Evolutionary conservation across 2,113 vertebrate species (phyloP), one percentile per base, ranked within the genome.

Genomic region (Pungitius pungitius): DNA sequence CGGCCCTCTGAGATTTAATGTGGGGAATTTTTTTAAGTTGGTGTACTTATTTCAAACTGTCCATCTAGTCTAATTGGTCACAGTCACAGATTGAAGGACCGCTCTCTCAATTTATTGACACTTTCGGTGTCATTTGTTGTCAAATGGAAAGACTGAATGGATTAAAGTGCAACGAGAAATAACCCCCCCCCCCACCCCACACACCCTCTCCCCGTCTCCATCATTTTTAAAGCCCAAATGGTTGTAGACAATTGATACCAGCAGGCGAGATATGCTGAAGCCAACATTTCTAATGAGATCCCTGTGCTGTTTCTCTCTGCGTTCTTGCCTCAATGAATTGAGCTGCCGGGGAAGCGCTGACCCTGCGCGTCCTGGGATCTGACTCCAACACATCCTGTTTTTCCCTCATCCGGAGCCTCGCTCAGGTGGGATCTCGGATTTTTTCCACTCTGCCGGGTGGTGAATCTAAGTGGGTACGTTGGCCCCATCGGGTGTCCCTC

Each of bases 391-490:
- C 30, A 45, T 10, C 24, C n/a, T 37, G n/a, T 59, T 66, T 67
- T 35, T 14, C 56, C 68, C 39, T 40, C 64, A 11, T 54, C 40
- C 37, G 22, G 22, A 43, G 9, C 49, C 35, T 2, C 59, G 47
- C 62, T 56, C 49, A 67, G 43, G 67, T 82, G 61, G 33, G 49
- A 40, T 20, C 22, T 27, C 51, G 12, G 6, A 0, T n/a, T 47
- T 33, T 51, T 10, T 75, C 10, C 47, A 7, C n/a, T n/a, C n/a
- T n/a, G n/a, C n/a, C n/a, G n/a, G n/a, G 20, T 57, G 30, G 60
- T 65, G 55, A 74, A 75, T 35, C 65, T 54, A 63, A 76, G 40
- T 55, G 10, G 26, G 35, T 26, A 71, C 73, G 55, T 80, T 47
- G 8, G 78, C 40, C 55, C 63, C 43, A 22, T n/a, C 17, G 0